Evolutionary conservation across 2,888 invertebrate species (phyloP), one percentile per base, ranked within the genome.

Genomic region (Sarcophaga subvicina): DNA sequence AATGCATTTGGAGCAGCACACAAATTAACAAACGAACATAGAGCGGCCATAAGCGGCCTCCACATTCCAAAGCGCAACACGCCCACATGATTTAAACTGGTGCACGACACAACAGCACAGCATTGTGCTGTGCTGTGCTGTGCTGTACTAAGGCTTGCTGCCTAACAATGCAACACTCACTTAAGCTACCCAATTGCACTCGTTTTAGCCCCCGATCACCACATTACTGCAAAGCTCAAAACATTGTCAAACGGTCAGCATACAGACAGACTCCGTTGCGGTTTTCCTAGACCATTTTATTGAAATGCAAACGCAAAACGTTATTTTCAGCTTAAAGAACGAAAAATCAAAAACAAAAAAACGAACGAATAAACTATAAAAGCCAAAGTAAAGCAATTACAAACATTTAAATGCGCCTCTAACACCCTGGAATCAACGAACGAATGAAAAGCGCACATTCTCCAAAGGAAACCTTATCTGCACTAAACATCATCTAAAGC

Each of bases 51-150:
- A 79, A 76, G 85, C 83, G 85, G 83, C 82, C 87, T 88, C 85
- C 87, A 83, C 87, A 88, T 88, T 88, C 87, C 83, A 83, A 69
- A 37, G 77, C 66, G 80, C 77, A 67, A 83, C 87, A 85, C 87
- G 85, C 87, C 87, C 85, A 88, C 87, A 85, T 85, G 27, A 80
- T 85, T 83, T 78, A 85, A 88, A 85, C 80, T 85, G 72, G 85
- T 88, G 85, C 87, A 83, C 73, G 67, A 75, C 60, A 75, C 60
- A 71, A 67, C 54, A 70, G 49, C 14, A 62, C 14, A 62, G 71
- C 54, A 72, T 45, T 37, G 37, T 10, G 2, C 37, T 8, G 37
- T 37, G 10, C 37, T 37, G 10, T 37, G 3, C 37, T 6, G 37
- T 37, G 27, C 27, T 27, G 27, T 27, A 2, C 37, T 37, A 27